phyloP scores from a whole-genome alignment of 2,797 vertebrate species.

The Hapalemur alaotrensis region DNA sequence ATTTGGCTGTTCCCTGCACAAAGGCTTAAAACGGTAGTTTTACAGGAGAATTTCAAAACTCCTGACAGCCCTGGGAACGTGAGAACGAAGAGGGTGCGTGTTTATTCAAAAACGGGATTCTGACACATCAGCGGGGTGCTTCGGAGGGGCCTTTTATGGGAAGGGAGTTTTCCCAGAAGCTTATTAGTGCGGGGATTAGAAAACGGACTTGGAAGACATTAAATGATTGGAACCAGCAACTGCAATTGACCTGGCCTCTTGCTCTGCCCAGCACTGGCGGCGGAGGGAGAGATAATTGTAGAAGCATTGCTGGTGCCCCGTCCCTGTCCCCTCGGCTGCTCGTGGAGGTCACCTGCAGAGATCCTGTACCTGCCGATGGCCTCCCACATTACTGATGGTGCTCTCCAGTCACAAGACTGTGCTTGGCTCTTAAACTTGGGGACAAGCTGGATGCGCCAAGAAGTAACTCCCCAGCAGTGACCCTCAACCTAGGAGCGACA shows the following conservation, averaged over 20 bases:
- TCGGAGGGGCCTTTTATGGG: not conserved
- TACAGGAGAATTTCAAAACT: not conserved
- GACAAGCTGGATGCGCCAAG: not conserved
- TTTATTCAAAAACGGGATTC: not conserved
- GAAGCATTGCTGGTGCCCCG: not conserved
- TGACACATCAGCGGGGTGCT: not conserved
- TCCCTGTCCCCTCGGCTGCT: not conserved
- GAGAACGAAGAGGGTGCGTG: not conserved
- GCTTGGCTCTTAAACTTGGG: not conserved
- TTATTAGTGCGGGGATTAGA: not conserved
- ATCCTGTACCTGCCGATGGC: not conserved
- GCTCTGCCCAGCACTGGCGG: no score
- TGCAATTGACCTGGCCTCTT: no score
- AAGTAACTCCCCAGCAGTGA: not conserved
- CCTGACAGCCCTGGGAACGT: not conserved
- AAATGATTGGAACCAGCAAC: not conserved
- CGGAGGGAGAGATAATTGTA: not conserved
- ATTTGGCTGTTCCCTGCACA: slow-evolving; percentile 14
- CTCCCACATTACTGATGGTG: not conserved
- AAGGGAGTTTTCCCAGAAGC: not conserved
- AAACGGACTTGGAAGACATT: not conserved
- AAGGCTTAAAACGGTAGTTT: not conserved
- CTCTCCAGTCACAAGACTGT: not conserved
- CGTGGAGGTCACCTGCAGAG: not conserved
- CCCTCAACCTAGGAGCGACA: no score